Conservation (phyloP, 2,888 invertebrate genomes). For the Nineta flava region DNA sequence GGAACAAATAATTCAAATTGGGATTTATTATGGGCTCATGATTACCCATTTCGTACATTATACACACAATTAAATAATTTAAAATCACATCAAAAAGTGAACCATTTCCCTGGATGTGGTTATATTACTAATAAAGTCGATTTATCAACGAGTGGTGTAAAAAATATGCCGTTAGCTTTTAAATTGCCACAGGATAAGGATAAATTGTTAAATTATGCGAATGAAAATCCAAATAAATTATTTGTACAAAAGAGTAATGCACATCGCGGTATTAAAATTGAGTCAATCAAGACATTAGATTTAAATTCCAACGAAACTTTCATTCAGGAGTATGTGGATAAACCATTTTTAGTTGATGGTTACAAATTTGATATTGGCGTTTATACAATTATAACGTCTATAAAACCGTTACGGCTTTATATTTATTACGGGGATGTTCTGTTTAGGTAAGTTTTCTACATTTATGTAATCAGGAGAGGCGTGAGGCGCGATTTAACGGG, state of each 20-base stretch:
- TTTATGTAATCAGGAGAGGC: too few species aligned
- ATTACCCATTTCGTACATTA: slow-evolving; percentile 65
- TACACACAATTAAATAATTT: slow-evolving; percentile 38
- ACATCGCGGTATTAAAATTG: slow-evolving; percentile 74
- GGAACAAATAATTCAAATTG: slow-evolving; percentile 43
- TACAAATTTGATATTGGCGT: slow-evolving; percentile 95
- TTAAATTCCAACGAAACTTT: slow-evolving; percentile 57
- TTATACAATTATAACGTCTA: slow-evolving; percentile 79
- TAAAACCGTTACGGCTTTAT: slow-evolving; percentile 79
- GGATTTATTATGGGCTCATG: slow-evolving; percentile 88
- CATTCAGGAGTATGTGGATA: slow-evolving; percentile 79
- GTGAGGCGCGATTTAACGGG: too few species aligned
- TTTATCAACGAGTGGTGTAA: slow-evolving; percentile 61
- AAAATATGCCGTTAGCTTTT: slow-evolving; percentile 77
- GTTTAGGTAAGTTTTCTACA: slow-evolving; percentile 45
- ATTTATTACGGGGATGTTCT: slow-evolving; percentile 79
- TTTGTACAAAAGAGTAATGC: slow-evolving; percentile 89
- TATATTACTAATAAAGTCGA: slow-evolving; percentile 86
- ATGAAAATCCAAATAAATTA: slow-evolving; percentile 44
- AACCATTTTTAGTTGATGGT: slow-evolving; percentile 79
- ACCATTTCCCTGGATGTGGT: slow-evolving; percentile 90
- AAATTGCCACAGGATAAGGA: slow-evolving; percentile 62
- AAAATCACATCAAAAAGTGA: slow-evolving; percentile 62
- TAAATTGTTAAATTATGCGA: slow-evolving; percentile 50
- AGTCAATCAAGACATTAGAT: slow-evolving; percentile 52